phyloP scores from a whole-genome alignment of 2,113 vertebrate genomes.

The Cavia porcellus region DNA sequence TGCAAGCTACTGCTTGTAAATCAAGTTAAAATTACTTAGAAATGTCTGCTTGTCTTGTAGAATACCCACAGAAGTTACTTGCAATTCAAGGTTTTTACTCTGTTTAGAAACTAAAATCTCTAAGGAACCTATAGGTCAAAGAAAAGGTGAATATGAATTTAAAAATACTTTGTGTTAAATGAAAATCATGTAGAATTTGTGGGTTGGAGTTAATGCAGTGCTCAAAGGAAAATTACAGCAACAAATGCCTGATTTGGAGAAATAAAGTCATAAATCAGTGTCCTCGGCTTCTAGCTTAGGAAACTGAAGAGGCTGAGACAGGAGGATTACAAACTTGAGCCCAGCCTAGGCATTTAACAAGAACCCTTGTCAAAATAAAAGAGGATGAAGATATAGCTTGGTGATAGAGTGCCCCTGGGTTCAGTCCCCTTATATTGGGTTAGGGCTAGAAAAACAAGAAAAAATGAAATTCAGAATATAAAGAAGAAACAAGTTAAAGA shows the following conservation, averaged over 20 bases:
- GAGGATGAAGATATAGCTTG: not conserved
- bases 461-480: slow-evolving; percentile 13
- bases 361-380: not conserved
- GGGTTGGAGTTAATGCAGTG: not conserved
- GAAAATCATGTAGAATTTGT: slow-evolving; percentile 23
- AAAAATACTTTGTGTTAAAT: slow-evolving; percentile 9
- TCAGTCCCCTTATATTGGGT: not conserved
- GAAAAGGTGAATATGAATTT: slow-evolving; percentile 38
- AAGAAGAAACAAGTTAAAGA: slow-evolving; percentile 2
- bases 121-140: not conserved
- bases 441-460: not conserved
- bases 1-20: not conserved
- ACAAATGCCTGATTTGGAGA: not conserved
- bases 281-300: not conserved
- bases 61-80: not conserved
- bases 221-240: not conserved
- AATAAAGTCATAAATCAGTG: not conserved
- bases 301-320: not conserved
- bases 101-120: slow-evolving; percentile 22
- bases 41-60: not conserved
- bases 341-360: not conserved
- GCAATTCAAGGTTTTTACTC: not conserved
- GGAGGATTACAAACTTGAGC: not conserved
- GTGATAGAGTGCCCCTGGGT: not conserved
- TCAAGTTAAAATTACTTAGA: not conserved